phyloP scores from a whole-genome alignment of 2,113 vertebrate species.

The Leptodactylus fuscus region DNA sequence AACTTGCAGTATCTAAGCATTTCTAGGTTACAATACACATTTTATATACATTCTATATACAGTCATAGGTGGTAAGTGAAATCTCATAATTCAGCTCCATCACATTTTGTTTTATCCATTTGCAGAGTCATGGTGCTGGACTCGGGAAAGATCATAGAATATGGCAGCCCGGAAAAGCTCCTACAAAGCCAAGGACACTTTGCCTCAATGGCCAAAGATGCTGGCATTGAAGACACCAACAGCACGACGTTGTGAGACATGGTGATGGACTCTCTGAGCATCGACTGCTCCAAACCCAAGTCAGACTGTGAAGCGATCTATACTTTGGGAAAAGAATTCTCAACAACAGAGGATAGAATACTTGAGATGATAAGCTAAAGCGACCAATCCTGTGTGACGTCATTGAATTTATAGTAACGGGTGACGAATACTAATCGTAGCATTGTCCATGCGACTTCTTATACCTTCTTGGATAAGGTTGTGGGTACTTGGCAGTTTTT shows the following conservation, averaged over 20 bases:
- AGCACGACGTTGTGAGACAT: conserved; percentile 62
- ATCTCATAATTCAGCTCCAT: not conserved
- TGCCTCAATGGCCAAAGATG: conserved; percentile 85
- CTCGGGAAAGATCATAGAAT: conserved; percentile 87
- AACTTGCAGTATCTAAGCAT: too few relatives aligned
- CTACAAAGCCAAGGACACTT: conserved; percentile 79
- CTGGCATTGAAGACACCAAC: conserved; percentile 75
- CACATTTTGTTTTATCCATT: too few relatives aligned
- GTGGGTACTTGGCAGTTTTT: too few relatives aligned
- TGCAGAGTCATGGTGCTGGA: conserved; percentile 95
- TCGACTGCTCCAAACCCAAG: not conserved
- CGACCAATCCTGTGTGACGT: not conserved
- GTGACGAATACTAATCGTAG: not conserved
- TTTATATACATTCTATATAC: too few relatives aligned
- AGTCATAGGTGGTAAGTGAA: too few relatives aligned
- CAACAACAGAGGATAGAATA: not conserved
- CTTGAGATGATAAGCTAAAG: not conserved
- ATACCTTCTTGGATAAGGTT: not conserved
- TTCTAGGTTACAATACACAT: too few relatives aligned
- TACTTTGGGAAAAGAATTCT: not conserved
- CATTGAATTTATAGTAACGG: not conserved
- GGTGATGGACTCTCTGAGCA: not conserved
- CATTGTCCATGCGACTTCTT: too few relatives aligned
- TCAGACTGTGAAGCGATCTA: not conserved
- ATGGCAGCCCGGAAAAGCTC: conserved; percentile 81